A percentile compares a stretch with the other conserved stretches of the same genome.
These are phyloP conservation scores for Luidia sarsii DNA, from an alignment of 53 echinoderm and acorn worm species.

Conservation along the genomic window DNA sequence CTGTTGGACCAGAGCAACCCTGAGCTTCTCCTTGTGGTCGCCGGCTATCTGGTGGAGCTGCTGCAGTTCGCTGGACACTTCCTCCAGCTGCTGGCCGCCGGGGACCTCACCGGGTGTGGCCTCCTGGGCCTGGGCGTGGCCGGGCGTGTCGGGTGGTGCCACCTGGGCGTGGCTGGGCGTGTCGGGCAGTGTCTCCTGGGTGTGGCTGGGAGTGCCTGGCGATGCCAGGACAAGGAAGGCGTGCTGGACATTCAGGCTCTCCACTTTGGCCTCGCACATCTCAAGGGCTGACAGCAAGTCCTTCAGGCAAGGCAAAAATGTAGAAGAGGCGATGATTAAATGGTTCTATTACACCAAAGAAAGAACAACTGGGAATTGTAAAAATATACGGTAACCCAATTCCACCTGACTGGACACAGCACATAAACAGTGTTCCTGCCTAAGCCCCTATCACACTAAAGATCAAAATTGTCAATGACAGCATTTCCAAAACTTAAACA, in stretches of 20 bases:
- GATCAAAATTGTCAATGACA: no score
- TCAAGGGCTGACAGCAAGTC: slow-evolving; percentile 27
- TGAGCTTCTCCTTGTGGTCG: slow-evolving; percentile 80
- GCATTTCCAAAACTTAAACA: no score
- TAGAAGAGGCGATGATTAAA: no score
- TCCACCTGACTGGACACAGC: no score
- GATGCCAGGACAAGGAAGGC: slow-evolving; percentile 28
- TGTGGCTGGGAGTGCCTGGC: not conserved
- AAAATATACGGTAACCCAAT: no score
- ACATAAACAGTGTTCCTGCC: no score
- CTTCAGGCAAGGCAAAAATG: not conserved
- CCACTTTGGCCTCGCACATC: slow-evolving; percentile 40
- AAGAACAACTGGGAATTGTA: no score
- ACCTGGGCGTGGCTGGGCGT: not conserved
- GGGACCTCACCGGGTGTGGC: slow-evolving; percentile 22
- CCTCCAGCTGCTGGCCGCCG: slow-evolving; percentile 62
- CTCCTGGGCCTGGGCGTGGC: not conserved
- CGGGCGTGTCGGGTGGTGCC: not conserved
- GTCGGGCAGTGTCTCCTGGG: not conserved
- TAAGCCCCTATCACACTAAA: no score
- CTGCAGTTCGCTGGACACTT: slow-evolving; percentile 66
- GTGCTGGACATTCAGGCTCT: slow-evolving; percentile 20
- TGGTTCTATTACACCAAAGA: no score
- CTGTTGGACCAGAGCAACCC: slow-evolving; percentile 84
- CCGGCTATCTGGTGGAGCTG: slow-evolving; percentile 72